These are phyloP conservation scores for Acanthisitta chloris DNA, from an alignment of 2,113 vertebrate genomes.

Conservation along the genomic window DNA sequence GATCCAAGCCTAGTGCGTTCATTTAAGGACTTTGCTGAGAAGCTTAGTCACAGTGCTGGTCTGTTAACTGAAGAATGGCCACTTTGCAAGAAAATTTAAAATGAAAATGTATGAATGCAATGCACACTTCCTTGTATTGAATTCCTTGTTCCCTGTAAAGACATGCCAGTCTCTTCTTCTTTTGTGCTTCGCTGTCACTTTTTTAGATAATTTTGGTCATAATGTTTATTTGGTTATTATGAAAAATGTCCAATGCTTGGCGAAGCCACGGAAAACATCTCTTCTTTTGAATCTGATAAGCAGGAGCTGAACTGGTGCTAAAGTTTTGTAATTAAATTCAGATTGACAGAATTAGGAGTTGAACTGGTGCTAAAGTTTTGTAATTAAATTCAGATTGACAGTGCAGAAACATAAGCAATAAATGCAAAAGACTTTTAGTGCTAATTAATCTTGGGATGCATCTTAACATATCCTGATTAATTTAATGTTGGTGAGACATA, in stretches of 20 bases:
- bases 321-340: neutral
- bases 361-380: neutral
- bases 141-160: neutral
- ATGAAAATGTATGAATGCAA: neutral
- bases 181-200: neutral
- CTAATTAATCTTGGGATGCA: neutral
- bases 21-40: neutral
- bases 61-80: neutral
- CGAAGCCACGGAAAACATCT: neutral
- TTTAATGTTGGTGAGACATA: neutral
- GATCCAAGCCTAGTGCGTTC: accelerated
- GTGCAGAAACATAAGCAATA: neutral
- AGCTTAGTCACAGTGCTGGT: neutral
- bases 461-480: neutral
- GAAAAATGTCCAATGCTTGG: neutral
- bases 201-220: neutral
- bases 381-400: neutral
- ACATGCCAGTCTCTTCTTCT: neutral
- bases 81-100: neutral
- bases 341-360: neutral
- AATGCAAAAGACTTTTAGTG: neutral
- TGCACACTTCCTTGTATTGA: neutral
- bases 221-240: neutral
- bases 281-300: neutral
- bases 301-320: neutral